Base-by-base conservation (phyloP, 2,888 invertebrate genomes). In the Spilosoma lubricipeda region DNA sequence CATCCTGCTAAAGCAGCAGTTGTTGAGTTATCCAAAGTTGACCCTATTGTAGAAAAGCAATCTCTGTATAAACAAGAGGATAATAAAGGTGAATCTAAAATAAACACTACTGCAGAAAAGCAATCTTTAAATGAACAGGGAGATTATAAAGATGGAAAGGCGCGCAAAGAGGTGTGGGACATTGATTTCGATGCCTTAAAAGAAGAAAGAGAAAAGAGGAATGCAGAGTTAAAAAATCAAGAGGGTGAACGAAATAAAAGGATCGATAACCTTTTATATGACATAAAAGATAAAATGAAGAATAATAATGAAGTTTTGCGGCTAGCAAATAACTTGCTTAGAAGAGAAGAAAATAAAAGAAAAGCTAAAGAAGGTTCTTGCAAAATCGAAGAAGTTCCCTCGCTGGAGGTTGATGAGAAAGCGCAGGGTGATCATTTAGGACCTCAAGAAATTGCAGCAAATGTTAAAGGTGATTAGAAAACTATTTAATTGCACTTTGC, bases 211-310 rank as follows among this genome's bases (percentile, higher is more conserved):
- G 88, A 88, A 67, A 87, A 88, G 74, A 88, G 88, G 52, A 72
- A 90, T 59, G 80, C 82, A 27, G 90, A 91, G 18, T 87, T 85
- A 3, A 88, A 90, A 76, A 82, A 90, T 67, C 88, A 89, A 76
- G 91, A 93, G 81, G 65, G 85, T 36, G 91, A 92, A 70, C 83
- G 93, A 70, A 93, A 89, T 74, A 89, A 92, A 69, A 90, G 91
- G 56, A 94, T 95, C 48, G 89, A 93, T 73, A 85, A 85, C 74
- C 90, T 95, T 30, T 90, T 95, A n/a, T 84, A 84, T 68, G 91
- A 93, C 72, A 95, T 95, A 52, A 94, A 95, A 85, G 93, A 92
- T 72, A 94, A 93, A 77, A 94, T 95, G 94, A 95, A 93, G 75
- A 94, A 93, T 80, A 95, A 95, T 77, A 90, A 93, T 82, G 95